Conservation (phyloP, 53 echinoderm and acorn worm genomes). For the Apostichopus leukothele region DNA sequence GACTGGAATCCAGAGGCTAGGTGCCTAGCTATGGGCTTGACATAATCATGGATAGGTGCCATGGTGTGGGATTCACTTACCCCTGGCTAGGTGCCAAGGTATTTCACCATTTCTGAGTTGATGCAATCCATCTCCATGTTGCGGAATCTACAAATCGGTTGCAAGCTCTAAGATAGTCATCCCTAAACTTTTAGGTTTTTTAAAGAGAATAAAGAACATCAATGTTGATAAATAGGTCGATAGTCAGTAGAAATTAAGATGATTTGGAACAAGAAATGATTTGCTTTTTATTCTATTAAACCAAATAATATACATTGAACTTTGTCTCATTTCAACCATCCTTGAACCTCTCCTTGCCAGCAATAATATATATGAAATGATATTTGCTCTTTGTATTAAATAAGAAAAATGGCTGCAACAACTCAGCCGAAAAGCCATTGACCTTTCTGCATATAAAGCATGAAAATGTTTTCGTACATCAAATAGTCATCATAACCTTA, state of each 20-base stretch:
- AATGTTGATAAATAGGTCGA: not conserved
- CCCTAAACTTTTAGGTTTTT: constrained; percentile 61
- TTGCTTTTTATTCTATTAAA: too few relatives aligned
- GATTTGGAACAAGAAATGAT: too few relatives aligned
- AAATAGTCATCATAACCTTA: constrained; percentile 10
- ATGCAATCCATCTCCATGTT: constrained; percentile 85
- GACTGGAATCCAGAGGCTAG: not conserved
- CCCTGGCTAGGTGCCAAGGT: constrained; percentile 76
- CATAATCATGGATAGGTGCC: not conserved
- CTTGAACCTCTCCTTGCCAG: not conserved
- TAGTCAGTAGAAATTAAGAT: too few relatives aligned
- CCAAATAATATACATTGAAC: too few relatives aligned
- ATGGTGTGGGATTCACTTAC: constrained; percentile 30
- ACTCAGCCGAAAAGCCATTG: not conserved
- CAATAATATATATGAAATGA: not conserved
- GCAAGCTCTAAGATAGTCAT: constrained; percentile 88
- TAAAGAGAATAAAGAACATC: not conserved
- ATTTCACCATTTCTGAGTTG: constrained; percentile 75
- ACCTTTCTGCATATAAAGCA: not conserved
- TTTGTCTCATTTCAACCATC: too few relatives aligned
- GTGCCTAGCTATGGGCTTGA: not conserved
- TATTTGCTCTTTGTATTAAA: not conserved
- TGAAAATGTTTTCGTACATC: not conserved
- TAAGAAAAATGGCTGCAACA: not conserved
- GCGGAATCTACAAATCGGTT: constrained; percentile 81